Evolutionary conservation across 2,797 vertebrate genomes (phyloP).

Genomic region (Myotis findleyi): DNA sequence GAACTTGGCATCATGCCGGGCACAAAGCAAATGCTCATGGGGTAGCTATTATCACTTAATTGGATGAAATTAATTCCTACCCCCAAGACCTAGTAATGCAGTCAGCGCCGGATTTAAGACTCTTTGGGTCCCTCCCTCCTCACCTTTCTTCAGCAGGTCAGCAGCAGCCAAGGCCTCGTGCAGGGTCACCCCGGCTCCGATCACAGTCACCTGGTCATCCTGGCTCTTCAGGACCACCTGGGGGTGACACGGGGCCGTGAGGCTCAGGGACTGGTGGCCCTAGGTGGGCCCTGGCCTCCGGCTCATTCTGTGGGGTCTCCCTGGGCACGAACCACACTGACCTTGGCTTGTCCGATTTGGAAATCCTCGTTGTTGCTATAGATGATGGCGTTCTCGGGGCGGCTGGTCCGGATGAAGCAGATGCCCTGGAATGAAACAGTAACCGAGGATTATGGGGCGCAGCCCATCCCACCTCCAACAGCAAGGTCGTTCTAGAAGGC

Average conservation of each 20-base stretch:
- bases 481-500: not conserved
- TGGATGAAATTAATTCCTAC: not conserved
- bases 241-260: conserved; percentile 20
- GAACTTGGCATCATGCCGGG: not conserved
- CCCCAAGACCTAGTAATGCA: not conserved
- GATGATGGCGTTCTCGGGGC: conserved; percentile 94
- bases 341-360: conserved; percentile 96
- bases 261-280: not conserved
- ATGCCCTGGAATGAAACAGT: conserved; percentile 90
- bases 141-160: conserved; percentile 96
- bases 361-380: conserved; percentile 97
- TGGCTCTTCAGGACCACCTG: conserved; percentile 95
- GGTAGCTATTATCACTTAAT: not conserved
- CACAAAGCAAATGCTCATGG: not conserved
- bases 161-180: conserved; percentile 96
- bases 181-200: conserved; percentile 95
- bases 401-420: conserved; percentile 97
- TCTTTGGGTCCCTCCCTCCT: not conserved
- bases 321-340: conserved; percentile 77
- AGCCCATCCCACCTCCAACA: not conserved
- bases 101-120: accelerated
- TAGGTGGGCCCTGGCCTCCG: accelerated
- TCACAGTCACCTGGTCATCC: conserved; percentile 96
- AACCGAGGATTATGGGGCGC: accelerated
- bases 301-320: not conserved